Percentiles rank a stretch among this genome's conserved stretches.
Evolutionary conservation across 2,113 vertebrate genomes (phyloP).

Genomic region (Myotis lucifugus): DNA sequence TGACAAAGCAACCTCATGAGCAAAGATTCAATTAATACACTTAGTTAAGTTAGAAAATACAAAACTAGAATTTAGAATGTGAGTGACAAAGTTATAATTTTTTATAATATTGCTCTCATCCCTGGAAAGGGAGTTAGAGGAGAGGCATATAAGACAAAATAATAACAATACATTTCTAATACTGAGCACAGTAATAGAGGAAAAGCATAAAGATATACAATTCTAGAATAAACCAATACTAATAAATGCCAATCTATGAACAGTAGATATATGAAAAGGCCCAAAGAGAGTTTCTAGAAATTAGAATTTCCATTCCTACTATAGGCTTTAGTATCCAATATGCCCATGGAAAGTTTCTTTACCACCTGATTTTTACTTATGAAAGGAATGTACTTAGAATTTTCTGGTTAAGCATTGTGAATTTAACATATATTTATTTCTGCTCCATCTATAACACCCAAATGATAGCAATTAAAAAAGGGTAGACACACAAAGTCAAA

Average conservation of each 20-base stretch:
- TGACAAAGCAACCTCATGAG: background rate
- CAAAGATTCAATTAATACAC: background rate
- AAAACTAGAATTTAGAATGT: background rate
- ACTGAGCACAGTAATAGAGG: background rate
- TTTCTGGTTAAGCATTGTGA: background rate
- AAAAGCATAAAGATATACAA: background rate
- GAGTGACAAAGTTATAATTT: background rate
- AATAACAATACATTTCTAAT: background rate
- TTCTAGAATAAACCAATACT: background rate
- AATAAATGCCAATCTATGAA: background rate
- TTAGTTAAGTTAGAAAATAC: background rate
- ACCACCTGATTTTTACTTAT: background rate
- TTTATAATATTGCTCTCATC: background rate
- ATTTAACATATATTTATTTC: slow-evolving; percentile 15
- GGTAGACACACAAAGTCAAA: background rate
- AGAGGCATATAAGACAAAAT: background rate
- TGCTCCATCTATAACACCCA: background rate
- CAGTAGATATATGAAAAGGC: background rate
- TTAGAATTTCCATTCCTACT: background rate
- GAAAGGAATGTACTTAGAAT: background rate
- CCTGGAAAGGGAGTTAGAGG: background rate
- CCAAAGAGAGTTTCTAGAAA: background rate
- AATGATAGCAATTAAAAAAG: background rate
- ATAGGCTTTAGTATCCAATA: background rate
- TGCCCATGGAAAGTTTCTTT: background rate